Percentiles rank a stretch among this genome's conserved stretches.
These are phyloP conservation scores for Drosophila vallismaia DNA, from an alignment of 2,888 invertebrate genomes.

Conservation along the genomic window DNA sequence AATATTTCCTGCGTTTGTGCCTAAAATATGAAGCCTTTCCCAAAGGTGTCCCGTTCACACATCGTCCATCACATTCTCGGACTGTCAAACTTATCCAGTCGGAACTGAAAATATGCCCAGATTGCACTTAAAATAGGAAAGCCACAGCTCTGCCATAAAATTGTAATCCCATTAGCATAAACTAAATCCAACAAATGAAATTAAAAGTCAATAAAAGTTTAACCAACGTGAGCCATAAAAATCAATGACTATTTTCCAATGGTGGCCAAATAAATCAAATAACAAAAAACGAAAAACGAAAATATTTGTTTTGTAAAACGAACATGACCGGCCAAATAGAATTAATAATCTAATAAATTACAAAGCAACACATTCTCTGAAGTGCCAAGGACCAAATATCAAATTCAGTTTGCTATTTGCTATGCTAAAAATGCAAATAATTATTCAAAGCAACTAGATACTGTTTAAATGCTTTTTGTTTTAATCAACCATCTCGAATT, in stretches of 20 bases:
- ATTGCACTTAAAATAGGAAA: slow-evolving; percentile 31
- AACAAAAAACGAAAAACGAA: slow-evolving; percentile 13
- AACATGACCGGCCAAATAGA: not conserved
- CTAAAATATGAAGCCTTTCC: slow-evolving; percentile 31
- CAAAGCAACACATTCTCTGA: no score
- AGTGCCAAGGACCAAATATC: not conserved
- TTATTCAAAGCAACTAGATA: not conserved
- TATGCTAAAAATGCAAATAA: not conserved
- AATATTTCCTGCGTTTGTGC: slow-evolving; percentile 35
- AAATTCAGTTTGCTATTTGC: slow-evolving; percentile 17
- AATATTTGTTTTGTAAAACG: slow-evolving; percentile 1
- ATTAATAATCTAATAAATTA: slow-evolving; percentile 7
- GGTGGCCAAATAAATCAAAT: slow-evolving; percentile 6
- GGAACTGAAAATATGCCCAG: slow-evolving; percentile 44
- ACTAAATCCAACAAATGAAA: slow-evolving; percentile 60
- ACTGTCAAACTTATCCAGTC: slow-evolving; percentile 1
- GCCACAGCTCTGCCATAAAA: slow-evolving; percentile 46
- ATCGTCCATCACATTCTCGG: slow-evolving; percentile 14
- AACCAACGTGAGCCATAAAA: slow-evolving; percentile 47
- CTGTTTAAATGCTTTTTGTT: not conserved
- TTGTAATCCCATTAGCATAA: slow-evolving; percentile 52
- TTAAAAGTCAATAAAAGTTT: slow-evolving; percentile 69
- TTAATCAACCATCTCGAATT: not conserved
- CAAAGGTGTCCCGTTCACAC: slow-evolving; percentile 31
- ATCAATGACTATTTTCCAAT: slow-evolving; percentile 29